Evolutionary conservation across 2,797 vertebrate genomes (phyloP).

Genomic region (Siniperca undulata): DNA sequence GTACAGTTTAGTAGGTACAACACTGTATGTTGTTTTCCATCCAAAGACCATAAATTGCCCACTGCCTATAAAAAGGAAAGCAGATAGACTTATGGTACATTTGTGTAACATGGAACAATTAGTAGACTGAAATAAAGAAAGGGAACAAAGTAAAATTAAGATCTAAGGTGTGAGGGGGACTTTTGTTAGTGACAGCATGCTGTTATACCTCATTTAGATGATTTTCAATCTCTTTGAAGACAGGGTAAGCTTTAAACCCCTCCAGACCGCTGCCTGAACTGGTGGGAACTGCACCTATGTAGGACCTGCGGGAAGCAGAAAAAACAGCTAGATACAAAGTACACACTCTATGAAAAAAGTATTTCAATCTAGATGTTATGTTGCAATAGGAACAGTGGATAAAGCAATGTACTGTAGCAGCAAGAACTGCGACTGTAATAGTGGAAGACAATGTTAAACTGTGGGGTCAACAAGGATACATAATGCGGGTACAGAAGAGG

Average conservation of each 20-base stretch:
- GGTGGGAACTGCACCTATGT: conserved; percentile 83
- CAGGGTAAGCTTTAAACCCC: conserved; percentile 89
- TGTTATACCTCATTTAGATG: conserved; percentile 89
- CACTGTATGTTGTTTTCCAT: not conserved
- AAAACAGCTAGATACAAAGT: not conserved
- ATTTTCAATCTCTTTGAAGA: conserved; percentile 96
- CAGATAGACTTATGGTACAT: not conserved
- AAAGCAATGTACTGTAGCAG: not conserved
- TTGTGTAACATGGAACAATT: not conserved
- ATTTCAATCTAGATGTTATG: not conserved
- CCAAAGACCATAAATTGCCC: not conserved
- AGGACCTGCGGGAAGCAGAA: conserved; percentile 70
- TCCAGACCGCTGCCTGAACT: conserved; percentile 81
- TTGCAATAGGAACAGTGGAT: not conserved
- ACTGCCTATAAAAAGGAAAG: not conserved
- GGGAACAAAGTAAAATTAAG: not conserved
- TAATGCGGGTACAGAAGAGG: not conserved
- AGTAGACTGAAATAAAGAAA: not conserved
- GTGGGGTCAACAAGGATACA: not conserved
- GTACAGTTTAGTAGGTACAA: too few species aligned
- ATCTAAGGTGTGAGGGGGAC: not conserved
- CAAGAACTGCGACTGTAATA: not conserved
- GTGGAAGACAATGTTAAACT: not conserved
- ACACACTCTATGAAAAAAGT: not conserved
- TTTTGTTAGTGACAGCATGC: not conserved